Base-by-base conservation (phyloP, 2,888 invertebrate genomes). In the Oscheius sp. region DNA sequence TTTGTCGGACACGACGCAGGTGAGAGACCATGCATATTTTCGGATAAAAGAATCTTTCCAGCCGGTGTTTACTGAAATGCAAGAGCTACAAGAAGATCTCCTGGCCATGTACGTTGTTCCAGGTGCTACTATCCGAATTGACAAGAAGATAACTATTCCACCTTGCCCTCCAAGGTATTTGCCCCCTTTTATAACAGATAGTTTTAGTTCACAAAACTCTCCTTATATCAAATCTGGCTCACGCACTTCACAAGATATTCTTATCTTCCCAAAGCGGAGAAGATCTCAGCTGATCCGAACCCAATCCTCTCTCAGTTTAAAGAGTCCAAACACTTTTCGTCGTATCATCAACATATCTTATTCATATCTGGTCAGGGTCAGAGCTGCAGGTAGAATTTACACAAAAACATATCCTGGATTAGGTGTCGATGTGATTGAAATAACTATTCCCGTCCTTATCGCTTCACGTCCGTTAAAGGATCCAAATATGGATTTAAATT, bases 61-160 rank as follows among this genome's bases (percentile, higher is more conserved):
- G 72, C 79, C 78, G 45, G 63, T 71, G 0, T 69, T 68, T 23
- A 61, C 64, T 7, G 80, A 80, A 23, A 76, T 81, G 63, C 74
- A 76, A 41, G 77, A 83, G 18, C 80, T 86, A 27, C 79, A 84
- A 72, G 86, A 86, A 43, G 85, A 86, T 52, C 70, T 79, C 13
- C 76, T 86, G 45, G 86, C 86, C 2, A 81, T 86, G 72, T 86
- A 85, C 69, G 82, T 86, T 25, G 84, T 84, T 69, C 82, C 81
- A 55, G 82, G 82, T 2, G 76, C 82, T 23, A 64, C 73, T 29
- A 82, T 84, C 43, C 81, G 79, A 59, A 85, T 86, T 25, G 86
- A 84, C 66, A 80, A 84, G 52, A 83, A 83, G 72, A 78, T 86
- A 21, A 81, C 84, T 21, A 75, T 86, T 46, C 86, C 85, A 13